These are phyloP conservation scores for Anolis sagrei DNA, from an alignment of 2,113 vertebrate species.

Conservation along the genomic window DNA sequence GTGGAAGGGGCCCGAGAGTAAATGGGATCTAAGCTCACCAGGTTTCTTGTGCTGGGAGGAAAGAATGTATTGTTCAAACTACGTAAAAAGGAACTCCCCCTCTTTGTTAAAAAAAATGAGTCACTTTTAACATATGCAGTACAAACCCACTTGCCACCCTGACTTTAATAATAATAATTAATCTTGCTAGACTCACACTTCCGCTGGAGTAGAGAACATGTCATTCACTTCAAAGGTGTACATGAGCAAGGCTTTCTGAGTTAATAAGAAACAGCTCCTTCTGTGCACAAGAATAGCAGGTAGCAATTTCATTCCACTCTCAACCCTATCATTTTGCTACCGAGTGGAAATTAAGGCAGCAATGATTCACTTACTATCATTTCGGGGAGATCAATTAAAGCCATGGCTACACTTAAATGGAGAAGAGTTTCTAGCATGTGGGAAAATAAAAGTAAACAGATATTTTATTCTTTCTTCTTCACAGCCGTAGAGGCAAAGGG, in stretches of 20 bases:
- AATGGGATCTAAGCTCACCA: neutral
- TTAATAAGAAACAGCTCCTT: neutral
- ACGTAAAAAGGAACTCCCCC: neutral
- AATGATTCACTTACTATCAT: slow-evolving; percentile 20
- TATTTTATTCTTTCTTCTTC: neutral
- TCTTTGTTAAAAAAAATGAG: neutral
- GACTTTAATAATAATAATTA: slow-evolving; percentile 38
- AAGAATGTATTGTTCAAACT: neutral
- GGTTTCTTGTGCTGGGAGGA: neutral
- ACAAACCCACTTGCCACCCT: neutral
- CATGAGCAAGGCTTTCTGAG: slow-evolving; percentile 2
- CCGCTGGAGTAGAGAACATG: neutral
- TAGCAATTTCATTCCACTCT: slow-evolving; percentile 26
- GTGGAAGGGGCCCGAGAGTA: too few species aligned
- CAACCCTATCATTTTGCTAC: slow-evolving; percentile 19
- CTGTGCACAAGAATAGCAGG: slow-evolving; percentile 16
- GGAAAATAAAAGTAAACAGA: neutral
- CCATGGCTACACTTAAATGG: accelerated
- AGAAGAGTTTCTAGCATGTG: accelerated
- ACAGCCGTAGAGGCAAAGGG: neutral
- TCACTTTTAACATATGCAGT: slow-evolving; percentile 3
- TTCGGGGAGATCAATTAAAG: slow-evolving; percentile 26
- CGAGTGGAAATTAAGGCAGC: slow-evolving; percentile 7
- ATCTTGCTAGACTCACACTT: neutral
- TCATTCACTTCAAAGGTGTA: slow-evolving; percentile 15